Base-by-base conservation (phyloP, 23 tunicate species). In the Styela clava region DNA sequence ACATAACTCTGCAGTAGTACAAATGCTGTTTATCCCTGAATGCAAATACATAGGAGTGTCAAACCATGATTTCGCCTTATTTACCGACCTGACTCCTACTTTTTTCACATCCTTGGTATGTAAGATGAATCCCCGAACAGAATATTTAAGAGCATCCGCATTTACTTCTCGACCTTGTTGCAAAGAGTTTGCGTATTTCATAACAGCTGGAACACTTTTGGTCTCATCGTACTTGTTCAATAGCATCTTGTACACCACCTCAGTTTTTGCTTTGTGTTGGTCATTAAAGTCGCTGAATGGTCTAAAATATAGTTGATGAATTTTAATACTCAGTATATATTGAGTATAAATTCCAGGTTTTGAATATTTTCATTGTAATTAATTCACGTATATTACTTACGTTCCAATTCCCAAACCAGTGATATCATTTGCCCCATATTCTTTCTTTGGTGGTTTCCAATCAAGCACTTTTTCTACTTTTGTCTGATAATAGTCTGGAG, bases 121-220 rank as follows among this genome's bases (percentile, higher is more conserved):
- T 19, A 89, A 78, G 68, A 89, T 81, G 62, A 89, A 89, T 3
- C 81, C 77, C 72, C 85, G 89, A 3, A 89, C 82, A 21, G 95
- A 85, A 86, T 88, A 89, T n/a, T 85, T 85, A 29, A 89, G 63
- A 20, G 85, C 95, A 2, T 79, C 64, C 70, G 74, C 52, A 88
- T 89, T 89, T 82, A 85, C 95, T 62, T 80, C 64, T 51, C 76
- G 69, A 33, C 88, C 78, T 26, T 81, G 73, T 52, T 89, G 95
- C 68, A 89, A 62, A 24, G 64, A 68, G 69, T 89, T 88, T 1
- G 95, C 95, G 78, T 89, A 89, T 27, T 85, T 87, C 64, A 89
- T 67, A 0, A 82, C 85, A 3, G 44, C 86, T 27, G 31, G 70
- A 52, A 89, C 22, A 76, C 85, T 89, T 27, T 85, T 79, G 2